Conservation (phyloP, 2,888 invertebrate species). For the Liodrosophila aerea region DNA sequence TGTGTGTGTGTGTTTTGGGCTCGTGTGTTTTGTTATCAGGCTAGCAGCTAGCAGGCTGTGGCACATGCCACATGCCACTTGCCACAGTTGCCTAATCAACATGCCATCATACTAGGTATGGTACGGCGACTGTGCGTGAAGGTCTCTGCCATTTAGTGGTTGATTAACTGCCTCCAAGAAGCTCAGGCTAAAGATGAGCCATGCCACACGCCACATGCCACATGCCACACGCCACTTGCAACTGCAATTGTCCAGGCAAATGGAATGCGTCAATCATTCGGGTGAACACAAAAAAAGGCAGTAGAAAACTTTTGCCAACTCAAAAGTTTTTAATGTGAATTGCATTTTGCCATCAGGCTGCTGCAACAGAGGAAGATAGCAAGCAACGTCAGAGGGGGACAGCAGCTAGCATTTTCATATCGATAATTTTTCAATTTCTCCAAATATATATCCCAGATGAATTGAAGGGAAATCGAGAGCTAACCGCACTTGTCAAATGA, state of each 20-base stretch:
- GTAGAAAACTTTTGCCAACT: conserved; percentile 27
- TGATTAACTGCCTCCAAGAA: conserved; percentile 56
- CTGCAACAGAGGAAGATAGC: neutral
- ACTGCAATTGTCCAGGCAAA: conserved; percentile 35
- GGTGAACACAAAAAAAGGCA: conserved; percentile 27
- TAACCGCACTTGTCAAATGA: conserved; percentile 29
- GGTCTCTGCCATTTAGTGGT: conserved; percentile 62
- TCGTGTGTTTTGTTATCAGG: conserved; percentile 32
- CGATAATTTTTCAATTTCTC: conserved; percentile 54
- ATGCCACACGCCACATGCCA: neutral
- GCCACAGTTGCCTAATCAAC: conserved; percentile 50
- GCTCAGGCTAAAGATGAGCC: neutral
- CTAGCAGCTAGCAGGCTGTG: conserved; percentile 2
- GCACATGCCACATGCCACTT: conserved; percentile 17
- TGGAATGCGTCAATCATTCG: conserved; percentile 46
- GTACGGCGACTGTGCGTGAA: conserved; percentile 35
- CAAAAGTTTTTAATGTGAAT: conserved; percentile 60
- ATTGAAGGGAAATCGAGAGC: conserved; percentile 16
- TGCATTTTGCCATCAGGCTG: conserved; percentile 72
- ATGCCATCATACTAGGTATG: conserved; percentile 20
- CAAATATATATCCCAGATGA: conserved; percentile 34
- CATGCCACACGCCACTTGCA: conserved; percentile 11
- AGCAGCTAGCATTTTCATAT: conserved; percentile 14
- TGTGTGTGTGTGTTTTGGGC: too few relatives aligned
- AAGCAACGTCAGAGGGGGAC: neutral